Evolutionary conservation across 1,140 invertebrate genomes (phyloP).

Genomic region (Magallana gigas): DNA sequence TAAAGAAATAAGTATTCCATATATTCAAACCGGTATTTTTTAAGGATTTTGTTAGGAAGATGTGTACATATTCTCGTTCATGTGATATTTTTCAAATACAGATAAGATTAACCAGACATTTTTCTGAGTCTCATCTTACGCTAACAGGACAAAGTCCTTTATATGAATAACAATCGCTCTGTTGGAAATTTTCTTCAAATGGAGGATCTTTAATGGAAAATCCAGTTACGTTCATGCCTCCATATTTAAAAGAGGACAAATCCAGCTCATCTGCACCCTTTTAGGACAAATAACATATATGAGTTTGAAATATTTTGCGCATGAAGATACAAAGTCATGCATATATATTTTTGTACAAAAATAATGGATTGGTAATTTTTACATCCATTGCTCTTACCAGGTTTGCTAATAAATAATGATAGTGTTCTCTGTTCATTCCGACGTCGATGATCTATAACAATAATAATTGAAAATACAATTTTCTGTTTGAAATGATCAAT

Average conservation of each 20-base stretch:
- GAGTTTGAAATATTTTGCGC: no score
- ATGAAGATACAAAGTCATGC: no score
- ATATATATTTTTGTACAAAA: no score
- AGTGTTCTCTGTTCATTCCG: slow-evolving; percentile 75
- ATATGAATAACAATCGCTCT: background rate
- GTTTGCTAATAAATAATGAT: slow-evolving; percentile 73
- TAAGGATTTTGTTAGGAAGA: no score
- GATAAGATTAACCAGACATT: no score
- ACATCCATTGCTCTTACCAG: slow-evolving; percentile 61
- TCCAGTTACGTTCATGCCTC: slow-evolving; percentile 97
- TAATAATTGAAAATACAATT: no score
- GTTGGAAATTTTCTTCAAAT: slow-evolving; percentile 5
- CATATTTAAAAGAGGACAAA: slow-evolving; percentile 86
- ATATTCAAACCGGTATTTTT: background rate
- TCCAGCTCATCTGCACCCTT: slow-evolving; percentile 69
- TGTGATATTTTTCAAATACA: no score
- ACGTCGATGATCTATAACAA: slow-evolving; percentile 72
- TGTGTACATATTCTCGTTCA: no score
- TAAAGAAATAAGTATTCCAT: background rate
- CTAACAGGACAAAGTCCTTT: slow-evolving; percentile 3
- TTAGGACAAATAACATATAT: background rate
- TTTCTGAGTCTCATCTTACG: background rate
- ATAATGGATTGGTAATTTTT: no score
- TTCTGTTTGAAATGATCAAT: no score
- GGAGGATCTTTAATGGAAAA: slow-evolving; percentile 81